Evolutionary conservation across 2,113 vertebrate genomes (phyloP), one percentile per base, ranked within the genome.

Genomic region (Zosterops pallidus): DNA sequence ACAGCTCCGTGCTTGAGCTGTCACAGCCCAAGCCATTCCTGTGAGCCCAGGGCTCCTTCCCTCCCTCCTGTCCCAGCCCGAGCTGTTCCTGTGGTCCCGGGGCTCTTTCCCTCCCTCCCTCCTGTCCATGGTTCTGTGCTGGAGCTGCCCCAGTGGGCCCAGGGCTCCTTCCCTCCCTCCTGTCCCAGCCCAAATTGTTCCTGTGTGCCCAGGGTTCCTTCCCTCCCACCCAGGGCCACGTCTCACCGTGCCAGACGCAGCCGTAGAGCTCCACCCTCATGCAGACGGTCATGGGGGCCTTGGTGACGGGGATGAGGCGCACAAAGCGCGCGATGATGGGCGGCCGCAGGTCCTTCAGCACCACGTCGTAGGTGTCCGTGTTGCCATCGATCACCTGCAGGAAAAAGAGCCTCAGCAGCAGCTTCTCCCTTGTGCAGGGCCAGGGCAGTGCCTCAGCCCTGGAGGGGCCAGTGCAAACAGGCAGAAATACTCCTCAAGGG

Each of bases 231-330:
- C 20, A 11, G 11, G 11, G 46, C 46, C 10, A 11, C 33, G 56
- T 14, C 98, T 93, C 95, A 99, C 99, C 99, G 4, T 98, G 97
- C 99, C 99, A 99, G 5, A 95, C 79, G 21, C 99, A 99, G 96
- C 99, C 99, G 12, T 99, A 99, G 53, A 99, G 97, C 97, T 99
- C 99, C 91, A 99, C 97, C n/a, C 99, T 97, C 99, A 99, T 99
- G 88, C 99, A 99, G 23, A 99, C 98, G 0, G 98, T 98, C 97
- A 98, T 98, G 5, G 98, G 96, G 49, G 98, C 94, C 63, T 91
- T 96, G 1, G 98, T 99, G 96, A 99, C 98, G 0, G 99, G 99
- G 81, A 99, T 98, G 14, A 99, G 95, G 1, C 99, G 98, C 78
- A 99, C 79, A 37, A 98, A 98, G 14, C 98, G 99, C 0, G 98